phyloP scores from a whole-genome alignment of 2,113 vertebrate genomes.

The Isichthys henryi region DNA sequence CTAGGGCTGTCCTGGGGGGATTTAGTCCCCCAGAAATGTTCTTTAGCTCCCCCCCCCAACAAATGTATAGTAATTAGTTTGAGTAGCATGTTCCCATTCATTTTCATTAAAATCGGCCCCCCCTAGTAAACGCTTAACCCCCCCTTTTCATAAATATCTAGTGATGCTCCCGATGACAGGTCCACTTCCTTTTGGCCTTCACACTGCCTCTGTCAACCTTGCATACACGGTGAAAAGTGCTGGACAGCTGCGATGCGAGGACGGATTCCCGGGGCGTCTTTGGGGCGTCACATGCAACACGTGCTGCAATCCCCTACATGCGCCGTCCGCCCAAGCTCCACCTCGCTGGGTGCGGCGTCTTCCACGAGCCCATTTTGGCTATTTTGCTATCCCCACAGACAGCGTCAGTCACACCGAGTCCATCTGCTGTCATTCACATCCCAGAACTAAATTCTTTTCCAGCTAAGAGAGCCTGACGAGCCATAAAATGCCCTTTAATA shows the following conservation, averaged over 20 bases:
- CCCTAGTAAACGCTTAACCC: neutral
- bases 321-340: neutral
- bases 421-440: conserved; percentile 44
- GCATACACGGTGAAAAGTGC: neutral
- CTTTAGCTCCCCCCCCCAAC: neutral
- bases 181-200: neutral
- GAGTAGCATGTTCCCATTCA: neutral
- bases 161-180: neutral
- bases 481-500: conserved; percentile 51
- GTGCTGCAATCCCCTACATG: neutral
- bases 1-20: neutral
- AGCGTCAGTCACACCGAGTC: conserved; percentile 53
- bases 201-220: neutral
- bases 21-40: neutral
- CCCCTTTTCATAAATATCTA: neutral
- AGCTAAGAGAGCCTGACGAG: conserved; percentile 42
- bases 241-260: neutral
- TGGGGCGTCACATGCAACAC: neutral
- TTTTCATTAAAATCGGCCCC: neutral
- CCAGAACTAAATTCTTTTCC: conserved; percentile 38
- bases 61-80: neutral
- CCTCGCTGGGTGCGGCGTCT: neutral
- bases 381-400: conserved; percentile 40
- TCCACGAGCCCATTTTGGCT: neutral
- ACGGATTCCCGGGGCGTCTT: neutral